Conservation (phyloP, 2,113 vertebrate genomes). For the Galeopterus variegatus region DNA sequence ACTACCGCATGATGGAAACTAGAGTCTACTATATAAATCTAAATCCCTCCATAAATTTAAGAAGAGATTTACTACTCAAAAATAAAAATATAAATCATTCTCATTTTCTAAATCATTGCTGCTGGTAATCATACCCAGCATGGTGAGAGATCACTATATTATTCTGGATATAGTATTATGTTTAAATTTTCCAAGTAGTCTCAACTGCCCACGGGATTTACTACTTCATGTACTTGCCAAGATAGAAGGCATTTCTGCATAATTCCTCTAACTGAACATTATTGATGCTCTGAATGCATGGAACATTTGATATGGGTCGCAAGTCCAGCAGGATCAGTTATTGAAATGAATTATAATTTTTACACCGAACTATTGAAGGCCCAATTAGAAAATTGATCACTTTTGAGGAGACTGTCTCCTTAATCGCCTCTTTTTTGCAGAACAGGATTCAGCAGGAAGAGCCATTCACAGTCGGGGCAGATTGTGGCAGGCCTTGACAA, state of each 20-base stretch:
- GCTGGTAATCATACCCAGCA: conserved; percentile 64
- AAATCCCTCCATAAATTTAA: conserved; percentile 77
- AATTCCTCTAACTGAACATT: conserved; percentile 75
- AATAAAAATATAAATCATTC: conserved; percentile 84
- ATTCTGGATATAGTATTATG: conserved; percentile 72
- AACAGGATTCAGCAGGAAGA: neutral
- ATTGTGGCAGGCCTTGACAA: neutral
- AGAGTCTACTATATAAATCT: conserved; percentile 81
- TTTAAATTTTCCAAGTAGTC: conserved; percentile 79
- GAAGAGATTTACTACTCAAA: conserved; percentile 81
- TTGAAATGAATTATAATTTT: conserved; percentile 74
- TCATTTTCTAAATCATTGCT: conserved; percentile 81
- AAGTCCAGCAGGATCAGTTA: conserved; percentile 62
- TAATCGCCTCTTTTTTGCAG: neutral
- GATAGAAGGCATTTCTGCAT: conserved; percentile 77
- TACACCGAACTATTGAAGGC: conserved; percentile 49
- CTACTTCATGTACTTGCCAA: conserved; percentile 75
- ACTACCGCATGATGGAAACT: conserved; percentile 73
- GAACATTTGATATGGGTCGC: conserved; percentile 72
- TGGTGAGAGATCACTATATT: conserved; percentile 78
- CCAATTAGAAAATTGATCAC: conserved; percentile 74
- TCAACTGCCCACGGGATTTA: conserved; percentile 77
- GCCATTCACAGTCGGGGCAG: neutral
- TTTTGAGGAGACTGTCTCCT: conserved; percentile 21
- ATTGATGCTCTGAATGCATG: conserved; percentile 60